phyloP scores from a whole-genome alignment of 2,113 vertebrate genomes.

The Synodontis membranacea region DNA sequence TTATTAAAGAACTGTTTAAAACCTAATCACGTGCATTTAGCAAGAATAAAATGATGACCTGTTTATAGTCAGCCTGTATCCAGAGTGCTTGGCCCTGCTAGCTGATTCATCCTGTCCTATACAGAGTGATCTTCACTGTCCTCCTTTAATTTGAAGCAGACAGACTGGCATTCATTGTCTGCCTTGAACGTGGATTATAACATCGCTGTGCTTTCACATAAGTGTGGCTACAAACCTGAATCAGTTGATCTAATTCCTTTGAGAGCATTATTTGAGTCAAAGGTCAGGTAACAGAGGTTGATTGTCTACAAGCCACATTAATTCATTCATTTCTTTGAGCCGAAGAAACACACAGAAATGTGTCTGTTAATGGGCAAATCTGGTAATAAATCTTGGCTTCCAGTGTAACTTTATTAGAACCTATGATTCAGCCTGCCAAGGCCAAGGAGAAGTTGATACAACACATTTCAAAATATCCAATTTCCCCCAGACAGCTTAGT shows the following conservation, averaged over 20 bases:
- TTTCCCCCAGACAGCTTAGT: neutral
- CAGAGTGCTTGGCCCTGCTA: constrained; percentile 52
- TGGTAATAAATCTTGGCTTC: constrained; percentile 14
- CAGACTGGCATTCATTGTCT: neutral
- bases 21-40: constrained; percentile 24
- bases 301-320: neutral
- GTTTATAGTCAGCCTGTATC: constrained; percentile 32
- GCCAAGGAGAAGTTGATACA: constrained; percentile 24
- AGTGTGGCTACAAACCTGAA: neutral
- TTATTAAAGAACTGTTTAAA: constrained; percentile 32
- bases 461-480: constrained; percentile 21
- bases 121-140: constrained; percentile 26
- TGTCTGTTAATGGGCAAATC: neutral
- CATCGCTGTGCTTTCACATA: neutral
- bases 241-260: neutral
- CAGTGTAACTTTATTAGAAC: constrained; percentile 15
- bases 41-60: constrained; percentile 17
- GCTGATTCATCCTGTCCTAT: constrained; percentile 39
- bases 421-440: constrained; percentile 33
- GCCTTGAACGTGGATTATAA: constrained; percentile 23
- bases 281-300: constrained; percentile 18
- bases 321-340: too few species aligned
- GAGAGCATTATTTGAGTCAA: neutral
- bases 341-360: too few species aligned
- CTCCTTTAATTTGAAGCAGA: constrained; percentile 4